These are phyloP conservation scores for Myotis planiceps DNA, from an alignment of 2,797 vertebrate species.

Conservation along the genomic window DNA sequence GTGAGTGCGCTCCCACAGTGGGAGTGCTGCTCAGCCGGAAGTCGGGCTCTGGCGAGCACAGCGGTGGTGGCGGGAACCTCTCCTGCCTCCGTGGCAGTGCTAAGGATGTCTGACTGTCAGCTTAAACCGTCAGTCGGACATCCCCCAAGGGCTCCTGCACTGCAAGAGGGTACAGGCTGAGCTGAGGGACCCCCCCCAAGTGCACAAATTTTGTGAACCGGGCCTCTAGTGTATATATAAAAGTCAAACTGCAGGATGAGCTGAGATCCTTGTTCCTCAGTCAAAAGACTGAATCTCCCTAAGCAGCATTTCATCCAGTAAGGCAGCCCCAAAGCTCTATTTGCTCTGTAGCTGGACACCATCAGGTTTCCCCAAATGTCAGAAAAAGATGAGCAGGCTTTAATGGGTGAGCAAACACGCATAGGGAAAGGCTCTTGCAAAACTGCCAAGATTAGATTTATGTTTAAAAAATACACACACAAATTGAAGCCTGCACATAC, in stretches of 20 bases:
- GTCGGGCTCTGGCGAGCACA: no score
- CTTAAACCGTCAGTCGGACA: no score
- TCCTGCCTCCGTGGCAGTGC: no score
- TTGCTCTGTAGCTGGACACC: background rate
- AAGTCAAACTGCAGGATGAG: background rate
- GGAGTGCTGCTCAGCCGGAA: no score
- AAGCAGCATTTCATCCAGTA: background rate
- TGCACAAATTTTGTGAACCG: no score
- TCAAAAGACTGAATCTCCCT: background rate
- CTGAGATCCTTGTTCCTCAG: background rate
- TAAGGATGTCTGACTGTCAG: no score
- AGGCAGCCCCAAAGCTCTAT: background rate
- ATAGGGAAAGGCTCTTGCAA: background rate
- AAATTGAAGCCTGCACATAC: background rate
- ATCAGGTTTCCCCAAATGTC: background rate
- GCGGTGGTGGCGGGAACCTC: no score
- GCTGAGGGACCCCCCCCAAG: no score
- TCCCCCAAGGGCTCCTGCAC: no score
- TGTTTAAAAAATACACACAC: background rate
- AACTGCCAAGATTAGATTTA: constrained; percentile 1
- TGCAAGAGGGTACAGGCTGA: no score
- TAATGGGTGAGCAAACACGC: background rate
- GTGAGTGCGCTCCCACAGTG: no score
- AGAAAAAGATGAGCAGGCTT: background rate
- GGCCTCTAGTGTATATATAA: background rate